phyloP scores from a whole-genome alignment of 2,888 invertebrate genomes.

The Crossocerus cetratus region DNA sequence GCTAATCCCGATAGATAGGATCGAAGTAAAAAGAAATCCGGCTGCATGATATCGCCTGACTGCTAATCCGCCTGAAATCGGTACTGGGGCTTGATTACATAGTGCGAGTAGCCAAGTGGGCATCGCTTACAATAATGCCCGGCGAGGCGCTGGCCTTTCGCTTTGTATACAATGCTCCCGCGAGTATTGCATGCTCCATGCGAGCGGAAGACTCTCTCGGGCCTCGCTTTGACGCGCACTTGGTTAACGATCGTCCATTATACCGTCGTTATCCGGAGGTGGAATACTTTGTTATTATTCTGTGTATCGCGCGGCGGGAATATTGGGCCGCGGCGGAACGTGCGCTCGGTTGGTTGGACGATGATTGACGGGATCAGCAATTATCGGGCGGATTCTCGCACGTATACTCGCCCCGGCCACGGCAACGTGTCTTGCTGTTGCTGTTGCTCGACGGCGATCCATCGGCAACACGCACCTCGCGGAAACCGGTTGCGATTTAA shows the following conservation, averaged over 20 bases:
- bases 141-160: constrained; percentile 35
- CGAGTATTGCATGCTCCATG: too few relatives aligned
- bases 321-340: constrained; percentile 31
- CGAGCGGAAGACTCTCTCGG: constrained; percentile 2
- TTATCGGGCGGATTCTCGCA: constrained; percentile 55
- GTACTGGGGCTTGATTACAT: constrained; percentile 31
- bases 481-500: constrained; percentile 68
- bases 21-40: constrained; percentile 11
- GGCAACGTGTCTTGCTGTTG: constrained; percentile 19
- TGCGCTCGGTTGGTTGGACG: constrained; percentile 29
- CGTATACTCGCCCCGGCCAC: constrained; percentile 47
- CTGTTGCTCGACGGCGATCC: constrained; percentile 15
- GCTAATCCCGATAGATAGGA: background rate
- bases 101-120: constrained; percentile 28
- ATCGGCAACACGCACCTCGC: constrained; percentile 53
- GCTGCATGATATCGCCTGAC: background rate
- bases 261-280: constrained; percentile 46
- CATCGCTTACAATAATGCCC: constrained; percentile 48
- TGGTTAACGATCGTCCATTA: constrained; percentile 54
- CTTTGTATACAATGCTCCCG: constrained; percentile 12
- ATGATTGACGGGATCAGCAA: constrained; percentile 62
- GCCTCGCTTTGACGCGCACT: constrained; percentile 8
- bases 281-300: constrained; percentile 55
- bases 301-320: constrained; percentile 37
- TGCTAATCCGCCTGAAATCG: constrained; percentile 34